These are phyloP conservation scores for Podarcis cretensis DNA, from an alignment of 2,113 vertebrate genomes.

Conservation along the genomic window DNA sequence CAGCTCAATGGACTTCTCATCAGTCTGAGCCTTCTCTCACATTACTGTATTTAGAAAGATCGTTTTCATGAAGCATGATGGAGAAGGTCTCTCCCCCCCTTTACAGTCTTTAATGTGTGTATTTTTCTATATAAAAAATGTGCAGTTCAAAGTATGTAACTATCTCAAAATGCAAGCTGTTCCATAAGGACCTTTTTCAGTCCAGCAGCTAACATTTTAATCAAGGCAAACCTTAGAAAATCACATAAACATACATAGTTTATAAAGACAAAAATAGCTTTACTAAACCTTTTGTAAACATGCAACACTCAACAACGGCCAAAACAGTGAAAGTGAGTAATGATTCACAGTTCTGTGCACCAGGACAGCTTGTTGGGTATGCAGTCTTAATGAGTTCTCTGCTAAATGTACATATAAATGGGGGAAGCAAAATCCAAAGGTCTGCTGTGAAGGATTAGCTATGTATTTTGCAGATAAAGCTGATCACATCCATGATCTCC, in stretches of 20 bases:
- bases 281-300: constrained; percentile 74
- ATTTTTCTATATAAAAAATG: background rate
- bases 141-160: background rate
- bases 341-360: constrained; percentile 66
- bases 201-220: constrained; percentile 64
- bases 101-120: background rate
- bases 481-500: too few relatives aligned
- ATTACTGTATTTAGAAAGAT: background rate
- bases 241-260: constrained; percentile 69
- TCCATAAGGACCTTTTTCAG: constrained; percentile 47
- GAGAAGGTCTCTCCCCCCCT: background rate
- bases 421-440: background rate
- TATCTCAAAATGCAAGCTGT: constrained; percentile 27
- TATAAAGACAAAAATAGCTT: constrained; percentile 76
- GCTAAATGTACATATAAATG: constrained; percentile 36
- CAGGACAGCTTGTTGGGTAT: constrained; percentile 50
- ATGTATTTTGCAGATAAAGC: too few relatives aligned
- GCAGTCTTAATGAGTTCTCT: constrained; percentile 51
- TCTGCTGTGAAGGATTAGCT: too few relatives aligned
- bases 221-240: constrained; percentile 68
- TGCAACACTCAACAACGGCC: constrained; percentile 68
- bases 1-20: background rate
- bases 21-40: background rate
- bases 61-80: background rate
- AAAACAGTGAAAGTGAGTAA: constrained; percentile 54